A percentile compares a stretch with the other conserved stretches of the same genome.
Conservation (phyloP, 1,140 invertebrate species). For the Atta texana region DNA sequence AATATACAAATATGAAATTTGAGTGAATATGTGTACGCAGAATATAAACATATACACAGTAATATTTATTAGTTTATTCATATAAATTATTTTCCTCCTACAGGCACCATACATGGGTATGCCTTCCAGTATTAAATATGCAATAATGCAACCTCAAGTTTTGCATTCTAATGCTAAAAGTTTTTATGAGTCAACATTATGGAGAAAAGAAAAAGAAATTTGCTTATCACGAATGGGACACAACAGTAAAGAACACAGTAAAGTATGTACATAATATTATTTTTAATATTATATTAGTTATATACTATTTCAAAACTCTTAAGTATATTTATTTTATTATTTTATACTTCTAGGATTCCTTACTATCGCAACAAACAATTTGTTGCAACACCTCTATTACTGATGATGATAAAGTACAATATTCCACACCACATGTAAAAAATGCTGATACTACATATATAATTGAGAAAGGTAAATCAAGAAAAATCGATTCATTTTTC, state of each 20-base stretch:
- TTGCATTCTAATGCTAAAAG: constrained; percentile 72
- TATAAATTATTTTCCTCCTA: background rate
- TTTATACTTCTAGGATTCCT: constrained; percentile 17
- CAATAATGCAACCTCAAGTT: constrained; percentile 73
- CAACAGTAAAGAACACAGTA: background rate
- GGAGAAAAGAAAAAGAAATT: constrained; percentile 79
- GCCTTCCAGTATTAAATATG: constrained; percentile 66
- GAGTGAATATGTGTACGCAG: background rate
- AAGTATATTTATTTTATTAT: constrained; percentile 2
- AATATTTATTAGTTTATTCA: constrained; percentile 15
- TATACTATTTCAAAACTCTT: background rate
- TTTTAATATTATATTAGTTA: background rate
- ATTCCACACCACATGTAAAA: background rate
- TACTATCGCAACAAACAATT: background rate
- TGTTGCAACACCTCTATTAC: background rate
- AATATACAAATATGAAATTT: background rate
- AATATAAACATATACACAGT: background rate
- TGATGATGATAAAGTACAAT: constrained; percentile 24
- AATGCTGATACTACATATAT: constrained; percentile 23
- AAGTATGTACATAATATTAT: constrained; percentile 20
- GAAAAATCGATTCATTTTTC: background rate
- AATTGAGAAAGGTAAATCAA: constrained; percentile 27
- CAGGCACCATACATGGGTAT: constrained; percentile 68
- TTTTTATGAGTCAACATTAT: constrained; percentile 79
- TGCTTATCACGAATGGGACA: constrained; percentile 78